Conservation (phyloP, 2,113 vertebrate genomes). For the Ia io region DNA sequence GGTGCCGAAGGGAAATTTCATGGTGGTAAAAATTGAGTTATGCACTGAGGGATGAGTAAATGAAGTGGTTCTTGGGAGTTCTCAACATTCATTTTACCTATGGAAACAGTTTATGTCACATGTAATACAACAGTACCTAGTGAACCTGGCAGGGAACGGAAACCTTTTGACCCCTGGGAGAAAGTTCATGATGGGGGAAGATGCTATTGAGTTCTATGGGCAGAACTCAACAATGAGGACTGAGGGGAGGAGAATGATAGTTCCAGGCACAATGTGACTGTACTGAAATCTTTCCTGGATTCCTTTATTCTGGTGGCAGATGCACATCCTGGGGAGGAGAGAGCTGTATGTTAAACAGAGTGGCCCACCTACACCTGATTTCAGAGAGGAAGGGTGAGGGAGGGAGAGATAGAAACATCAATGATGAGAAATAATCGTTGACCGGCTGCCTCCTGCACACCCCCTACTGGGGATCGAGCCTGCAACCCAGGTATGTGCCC, state of each 20-base stretch:
- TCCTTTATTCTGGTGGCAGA: not conserved
- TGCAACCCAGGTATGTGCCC: too few species aligned
- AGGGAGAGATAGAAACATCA: too few species aligned
- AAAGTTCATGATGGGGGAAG: not conserved
- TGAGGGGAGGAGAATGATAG: not conserved
- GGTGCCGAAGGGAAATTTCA: not conserved
- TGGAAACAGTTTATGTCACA: not conserved
- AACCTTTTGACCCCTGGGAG: not conserved
- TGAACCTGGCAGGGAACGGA: not conserved
- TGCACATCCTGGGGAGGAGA: not conserved
- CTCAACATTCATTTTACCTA: not conserved
- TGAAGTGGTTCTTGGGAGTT: not conserved
- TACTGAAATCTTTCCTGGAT: not conserved
- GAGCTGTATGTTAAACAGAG: not conserved
- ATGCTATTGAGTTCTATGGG: not conserved
- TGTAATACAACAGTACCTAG: not conserved
- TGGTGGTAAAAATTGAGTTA: not conserved
- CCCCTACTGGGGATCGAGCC: too few species aligned
- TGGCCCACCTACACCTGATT: not conserved
- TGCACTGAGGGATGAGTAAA: not conserved
- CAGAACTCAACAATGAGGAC: not conserved
- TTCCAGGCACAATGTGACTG: not conserved
- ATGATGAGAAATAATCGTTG: too few species aligned
- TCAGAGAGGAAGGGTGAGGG: too few species aligned
- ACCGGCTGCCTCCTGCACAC: too few species aligned